Conservation (phyloP, 37 sponge, comb jelly and placozoan species). For the Aplysina aerophoba region DNA sequence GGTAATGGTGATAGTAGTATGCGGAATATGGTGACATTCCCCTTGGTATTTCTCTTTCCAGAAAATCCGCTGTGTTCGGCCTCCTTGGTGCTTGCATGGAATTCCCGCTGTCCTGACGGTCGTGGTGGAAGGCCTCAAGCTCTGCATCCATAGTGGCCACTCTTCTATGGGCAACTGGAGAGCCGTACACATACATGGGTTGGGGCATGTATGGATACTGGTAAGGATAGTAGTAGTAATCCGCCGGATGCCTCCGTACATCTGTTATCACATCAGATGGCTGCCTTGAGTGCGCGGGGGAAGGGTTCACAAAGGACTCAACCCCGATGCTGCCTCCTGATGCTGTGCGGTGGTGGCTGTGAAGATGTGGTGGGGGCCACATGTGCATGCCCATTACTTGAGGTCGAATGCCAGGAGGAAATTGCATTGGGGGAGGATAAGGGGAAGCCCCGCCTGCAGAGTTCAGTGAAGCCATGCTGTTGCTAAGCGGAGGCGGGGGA, state of each 20-base stretch:
- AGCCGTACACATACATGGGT: not conserved
- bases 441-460: not conserved
- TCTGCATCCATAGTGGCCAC: not conserved
- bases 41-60: conserved; percentile 9
- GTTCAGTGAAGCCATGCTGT: not conserved
- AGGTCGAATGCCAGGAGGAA: not conserved
- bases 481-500: not conserved
- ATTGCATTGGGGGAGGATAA: not conserved
- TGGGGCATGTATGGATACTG: not conserved
- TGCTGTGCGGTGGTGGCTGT: not conserved
- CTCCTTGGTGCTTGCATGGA: not conserved
- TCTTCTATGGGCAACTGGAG: not conserved
- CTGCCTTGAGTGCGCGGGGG: conserved; percentile 24
- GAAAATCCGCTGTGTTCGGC: conserved; percentile 14
- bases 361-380: not conserved
- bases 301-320: not conserved
- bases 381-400: conserved; percentile 2
- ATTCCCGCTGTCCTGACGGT: not conserved
- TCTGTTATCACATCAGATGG: not conserved
- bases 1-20: not conserved
- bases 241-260: not conserved
- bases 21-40: not conserved
- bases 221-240: conserved; percentile 26
- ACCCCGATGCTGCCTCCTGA: not conserved
- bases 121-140: not conserved